Conservation (phyloP, 2,113 vertebrate genomes). For the Corydoras maculifer region DNA sequence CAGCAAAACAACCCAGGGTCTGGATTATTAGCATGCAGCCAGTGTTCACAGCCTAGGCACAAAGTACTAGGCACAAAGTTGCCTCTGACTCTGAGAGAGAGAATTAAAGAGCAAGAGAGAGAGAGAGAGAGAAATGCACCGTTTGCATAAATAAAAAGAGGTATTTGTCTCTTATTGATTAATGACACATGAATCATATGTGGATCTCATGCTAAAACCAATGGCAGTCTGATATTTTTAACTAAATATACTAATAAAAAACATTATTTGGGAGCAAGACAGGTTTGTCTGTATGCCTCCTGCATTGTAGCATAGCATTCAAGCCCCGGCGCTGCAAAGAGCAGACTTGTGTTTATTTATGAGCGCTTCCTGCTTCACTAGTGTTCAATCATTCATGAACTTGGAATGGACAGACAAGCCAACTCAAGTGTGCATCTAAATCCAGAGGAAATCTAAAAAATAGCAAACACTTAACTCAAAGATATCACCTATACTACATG, state of each 20-base stretch:
- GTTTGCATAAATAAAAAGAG: no score
- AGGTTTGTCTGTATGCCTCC: slow-evolving; percentile 49
- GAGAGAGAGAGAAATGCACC: not conserved
- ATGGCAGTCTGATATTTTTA: not conserved
- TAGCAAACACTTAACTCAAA: no score
- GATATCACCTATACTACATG: no score
- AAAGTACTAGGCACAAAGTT: slow-evolving; percentile 8
- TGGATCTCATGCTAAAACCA: no score
- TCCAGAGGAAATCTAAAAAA: slow-evolving; percentile 26
- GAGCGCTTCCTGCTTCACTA: slow-evolving; percentile 58
- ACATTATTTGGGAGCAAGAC: slow-evolving; percentile 56
- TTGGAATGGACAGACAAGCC: slow-evolving; percentile 55
- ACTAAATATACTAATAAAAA: slow-evolving; percentile 44
- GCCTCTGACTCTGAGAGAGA: slow-evolving; percentile 11
- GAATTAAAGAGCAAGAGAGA: not conserved
- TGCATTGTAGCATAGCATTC: slow-evolving; percentile 44
- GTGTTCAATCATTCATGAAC: slow-evolving; percentile 72
- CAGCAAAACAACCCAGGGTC: slow-evolving; percentile 31
- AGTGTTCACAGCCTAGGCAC: slow-evolving; percentile 34
- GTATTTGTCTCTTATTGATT: no score
- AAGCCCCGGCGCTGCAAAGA: slow-evolving; percentile 51
- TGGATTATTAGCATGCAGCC: slow-evolving; percentile 49
- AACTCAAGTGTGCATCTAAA: slow-evolving; percentile 53
- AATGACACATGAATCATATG: no score
- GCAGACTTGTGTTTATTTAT: slow-evolving; percentile 71